Evolutionary conservation across 2,797 vertebrate species (phyloP).

Genomic region (Galagoides demidoff): DNA sequence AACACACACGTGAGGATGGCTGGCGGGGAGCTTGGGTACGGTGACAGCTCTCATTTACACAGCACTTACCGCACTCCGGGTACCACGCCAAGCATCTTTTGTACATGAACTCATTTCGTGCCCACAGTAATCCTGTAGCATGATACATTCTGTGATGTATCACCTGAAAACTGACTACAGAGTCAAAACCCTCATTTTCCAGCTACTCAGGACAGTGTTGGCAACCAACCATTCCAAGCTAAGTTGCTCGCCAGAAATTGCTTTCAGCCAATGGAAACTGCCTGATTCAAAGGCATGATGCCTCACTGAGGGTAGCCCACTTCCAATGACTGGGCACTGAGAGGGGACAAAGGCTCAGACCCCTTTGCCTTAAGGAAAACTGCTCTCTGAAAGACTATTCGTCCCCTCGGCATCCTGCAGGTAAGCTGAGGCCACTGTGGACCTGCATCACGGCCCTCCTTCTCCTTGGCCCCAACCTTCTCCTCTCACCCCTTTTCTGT

Average conservation of each 20-base stretch:
- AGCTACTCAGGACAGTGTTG: not conserved
- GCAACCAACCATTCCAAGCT: not conserved
- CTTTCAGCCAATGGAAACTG: not conserved
- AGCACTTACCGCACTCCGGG: not conserved
- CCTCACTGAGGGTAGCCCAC: not conserved
- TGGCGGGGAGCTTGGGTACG: not conserved
- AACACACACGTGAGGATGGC: not conserved
- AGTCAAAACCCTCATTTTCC: not conserved
- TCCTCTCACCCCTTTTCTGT: not conserved
- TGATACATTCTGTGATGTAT: not conserved
- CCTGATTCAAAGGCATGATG: no score
- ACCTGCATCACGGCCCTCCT: no score
- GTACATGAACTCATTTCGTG: not conserved
- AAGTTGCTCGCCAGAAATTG: not conserved
- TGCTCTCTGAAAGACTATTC: not conserved
- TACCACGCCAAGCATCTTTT: not conserved
- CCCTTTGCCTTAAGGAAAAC: not conserved
- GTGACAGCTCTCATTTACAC: not conserved
- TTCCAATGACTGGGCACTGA: not conserved
- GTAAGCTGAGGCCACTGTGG: not conserved
- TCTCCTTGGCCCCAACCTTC: not conserved
- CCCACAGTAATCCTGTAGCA: not conserved
- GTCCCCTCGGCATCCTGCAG: fast-evolving
- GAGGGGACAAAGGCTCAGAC: not conserved
- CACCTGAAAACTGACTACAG: not conserved